phyloP scores from a whole-genome alignment of 2,888 invertebrate genomes.

The Ditylenchus weischeri region DNA sequence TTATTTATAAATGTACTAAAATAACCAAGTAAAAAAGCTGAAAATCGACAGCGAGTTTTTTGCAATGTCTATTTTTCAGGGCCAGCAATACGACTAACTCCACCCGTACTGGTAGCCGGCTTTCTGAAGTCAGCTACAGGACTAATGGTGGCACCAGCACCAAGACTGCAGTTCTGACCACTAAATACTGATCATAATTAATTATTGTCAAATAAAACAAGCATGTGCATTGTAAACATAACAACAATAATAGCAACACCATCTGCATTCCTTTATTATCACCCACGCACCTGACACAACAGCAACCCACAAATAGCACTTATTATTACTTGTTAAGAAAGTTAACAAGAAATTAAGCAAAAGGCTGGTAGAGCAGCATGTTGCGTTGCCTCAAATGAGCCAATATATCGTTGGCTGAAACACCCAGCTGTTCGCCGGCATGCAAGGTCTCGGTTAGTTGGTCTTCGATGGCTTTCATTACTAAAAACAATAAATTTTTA shows the following conservation, averaged over 20 bases:
- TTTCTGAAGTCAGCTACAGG: constrained; percentile 26
- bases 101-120: constrained; percentile 23
- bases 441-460: constrained; percentile 51
- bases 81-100: not conserved
- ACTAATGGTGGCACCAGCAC: constrained; percentile 13
- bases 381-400: constrained; percentile 40
- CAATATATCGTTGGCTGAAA: constrained; percentile 53
- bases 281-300: not conserved
- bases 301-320: not conserved
- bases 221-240: too few relatives aligned
- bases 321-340: not conserved
- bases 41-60: too few relatives aligned
- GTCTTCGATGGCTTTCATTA: constrained; percentile 53
- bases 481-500: constrained; percentile 35
- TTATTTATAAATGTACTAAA: too few relatives aligned
- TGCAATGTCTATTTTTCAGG: not conserved
- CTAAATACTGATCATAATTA: constrained; percentile 13
- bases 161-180: constrained; percentile 13
- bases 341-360: not conserved
- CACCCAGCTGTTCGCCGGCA: constrained; percentile 54
- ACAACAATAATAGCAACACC: too few relatives aligned
- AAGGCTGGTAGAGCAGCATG: not conserved
- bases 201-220: not conserved
- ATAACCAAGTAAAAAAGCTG: too few relatives aligned
- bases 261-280: too few relatives aligned